Evolutionary conservation across 2,888 invertebrate genomes (phyloP).

Genomic region (Papilio protenor): DNA sequence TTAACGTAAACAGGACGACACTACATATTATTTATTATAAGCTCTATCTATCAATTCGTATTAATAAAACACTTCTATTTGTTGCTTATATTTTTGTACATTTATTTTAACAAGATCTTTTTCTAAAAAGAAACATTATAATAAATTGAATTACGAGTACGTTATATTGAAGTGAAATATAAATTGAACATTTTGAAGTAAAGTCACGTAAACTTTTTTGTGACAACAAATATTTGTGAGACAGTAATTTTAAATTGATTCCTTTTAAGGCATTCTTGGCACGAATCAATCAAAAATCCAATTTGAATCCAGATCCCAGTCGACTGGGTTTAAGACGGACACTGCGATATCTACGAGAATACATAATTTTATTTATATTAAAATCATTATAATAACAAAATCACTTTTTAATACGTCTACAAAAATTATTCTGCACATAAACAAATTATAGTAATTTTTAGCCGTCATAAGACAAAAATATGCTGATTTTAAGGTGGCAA

Average conservation of each 20-base stretch:
- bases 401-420: too few species aligned
- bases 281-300: constrained; percentile 39
- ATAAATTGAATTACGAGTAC: not conserved
- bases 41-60: too few species aligned
- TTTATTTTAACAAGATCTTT: not conserved
- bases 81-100: not conserved
- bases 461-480: too few species aligned
- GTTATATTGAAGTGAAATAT: not conserved
- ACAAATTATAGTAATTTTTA: too few species aligned
- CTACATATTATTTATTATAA: too few species aligned
- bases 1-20: too few species aligned
- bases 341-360: not conserved
- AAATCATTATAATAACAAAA: too few species aligned
- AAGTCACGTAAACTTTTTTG: constrained; percentile 15
- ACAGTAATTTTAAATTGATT: constrained; percentile 28
- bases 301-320: constrained; percentile 28
- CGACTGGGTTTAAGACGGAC: constrained; percentile 4
- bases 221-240: constrained; percentile 18
- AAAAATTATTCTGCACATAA: too few species aligned
- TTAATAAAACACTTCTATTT: too few species aligned
- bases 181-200: constrained; percentile 1
- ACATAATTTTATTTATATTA: not conserved
- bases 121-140: not conserved
- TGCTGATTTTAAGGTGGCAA: too few species aligned
- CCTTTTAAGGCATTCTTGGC: constrained; percentile 34